These are phyloP conservation scores for Spicauda simplicius DNA, from an alignment of 2,888 invertebrate genomes.

Conservation along the genomic window DNA sequence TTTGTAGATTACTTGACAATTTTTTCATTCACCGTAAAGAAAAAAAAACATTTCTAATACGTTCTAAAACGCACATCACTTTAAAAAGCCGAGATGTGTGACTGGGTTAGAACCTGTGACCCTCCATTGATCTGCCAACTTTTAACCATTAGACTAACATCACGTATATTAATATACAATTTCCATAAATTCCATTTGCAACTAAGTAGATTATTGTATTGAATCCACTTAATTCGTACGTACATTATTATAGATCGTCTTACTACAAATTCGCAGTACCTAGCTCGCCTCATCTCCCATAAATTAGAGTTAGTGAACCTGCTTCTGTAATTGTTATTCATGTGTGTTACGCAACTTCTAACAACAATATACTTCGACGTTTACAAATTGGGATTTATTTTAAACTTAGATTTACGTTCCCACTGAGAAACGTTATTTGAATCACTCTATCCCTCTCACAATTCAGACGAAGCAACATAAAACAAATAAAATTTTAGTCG, in stretches of 20 bases:
- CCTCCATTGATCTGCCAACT: no score
- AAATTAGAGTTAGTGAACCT: slow-evolving; percentile 33
- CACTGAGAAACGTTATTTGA: neutral
- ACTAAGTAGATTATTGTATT: neutral
- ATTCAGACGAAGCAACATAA: no score
- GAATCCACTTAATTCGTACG: neutral
- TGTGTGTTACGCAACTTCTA: slow-evolving; percentile 34
- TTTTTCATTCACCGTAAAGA: no score
- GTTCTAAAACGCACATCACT: no score
- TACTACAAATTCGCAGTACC: slow-evolving; percentile 3
- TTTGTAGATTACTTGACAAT: no score
- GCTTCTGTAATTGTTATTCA: slow-evolving; percentile 37
- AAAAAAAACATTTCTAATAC: no score
- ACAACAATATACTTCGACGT: slow-evolving; percentile 33
- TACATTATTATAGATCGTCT: slow-evolving; percentile 14
- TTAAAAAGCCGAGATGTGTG: no score
- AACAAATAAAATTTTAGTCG: no score
- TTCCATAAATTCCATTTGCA: neutral
- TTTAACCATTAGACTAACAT: no score
- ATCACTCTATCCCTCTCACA: neutral
- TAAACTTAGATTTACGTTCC: slow-evolving; percentile 20
- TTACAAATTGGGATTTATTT: slow-evolving; percentile 34
- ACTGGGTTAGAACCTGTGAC: no score
- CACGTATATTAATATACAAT: no score
- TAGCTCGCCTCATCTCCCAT: slow-evolving; percentile 24